Conservation (phyloP, 1,140 invertebrate genomes). For the Lasioglossum baleicum region DNA sequence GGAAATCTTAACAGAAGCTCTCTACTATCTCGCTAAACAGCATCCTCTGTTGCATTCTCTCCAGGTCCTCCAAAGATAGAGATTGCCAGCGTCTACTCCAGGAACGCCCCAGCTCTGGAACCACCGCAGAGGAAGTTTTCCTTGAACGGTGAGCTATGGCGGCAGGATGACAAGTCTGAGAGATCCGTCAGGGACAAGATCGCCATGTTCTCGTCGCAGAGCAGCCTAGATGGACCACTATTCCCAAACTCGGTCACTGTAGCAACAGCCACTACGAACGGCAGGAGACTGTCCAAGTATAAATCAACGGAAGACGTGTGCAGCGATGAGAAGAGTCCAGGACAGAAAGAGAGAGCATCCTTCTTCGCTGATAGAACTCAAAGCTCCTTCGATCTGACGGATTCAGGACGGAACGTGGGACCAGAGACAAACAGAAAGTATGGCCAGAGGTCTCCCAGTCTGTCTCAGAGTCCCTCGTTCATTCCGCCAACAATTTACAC, state of each 20-base stretch:
- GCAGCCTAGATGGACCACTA: slow-evolving; percentile 67
- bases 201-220: slow-evolving; percentile 88
- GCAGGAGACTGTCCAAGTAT: slow-evolving; percentile 70
- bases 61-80: slow-evolving; percentile 71
- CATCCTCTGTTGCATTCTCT: too few relatives aligned
- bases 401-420: slow-evolving; percentile 42
- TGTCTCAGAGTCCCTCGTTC: slow-evolving; percentile 40
- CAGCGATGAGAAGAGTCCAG: slow-evolving; percentile 61
- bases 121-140: slow-evolving; percentile 64
- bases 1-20: too few relatives aligned
- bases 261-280: slow-evolving; percentile 66
- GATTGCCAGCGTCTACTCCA: slow-evolving; percentile 33
- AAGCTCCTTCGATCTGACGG: slow-evolving; percentile 74
- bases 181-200: slow-evolving; percentile 92
- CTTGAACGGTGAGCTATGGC: slow-evolving; percentile 74
- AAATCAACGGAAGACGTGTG: slow-evolving; percentile 82
- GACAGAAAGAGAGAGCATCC: slow-evolving; percentile 50
- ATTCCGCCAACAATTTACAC: slow-evolving; percentile 12
- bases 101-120: slow-evolving; percentile 40
- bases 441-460: slow-evolving; percentile 52
- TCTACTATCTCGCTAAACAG: too few relatives aligned
- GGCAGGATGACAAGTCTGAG: slow-evolving; percentile 88
- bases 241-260: slow-evolving; percentile 58
- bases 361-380: slow-evolving; percentile 70
- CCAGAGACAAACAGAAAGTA: slow-evolving; percentile 45